Conservation (phyloP, 1,140 invertebrate species). For the Steinernema khuongi region DNA sequence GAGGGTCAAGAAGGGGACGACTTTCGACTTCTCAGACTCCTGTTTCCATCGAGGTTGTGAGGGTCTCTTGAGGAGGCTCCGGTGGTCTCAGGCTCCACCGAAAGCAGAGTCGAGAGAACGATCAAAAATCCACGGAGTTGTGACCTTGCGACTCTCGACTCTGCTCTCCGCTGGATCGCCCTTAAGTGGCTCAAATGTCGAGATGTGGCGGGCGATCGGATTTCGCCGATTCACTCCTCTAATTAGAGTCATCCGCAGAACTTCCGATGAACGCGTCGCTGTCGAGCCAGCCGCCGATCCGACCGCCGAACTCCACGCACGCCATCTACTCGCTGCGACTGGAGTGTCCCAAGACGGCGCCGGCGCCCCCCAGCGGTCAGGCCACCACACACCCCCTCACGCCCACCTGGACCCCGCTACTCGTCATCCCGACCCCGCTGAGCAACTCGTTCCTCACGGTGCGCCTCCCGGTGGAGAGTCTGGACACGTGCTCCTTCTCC, state of each 20-base stretch:
- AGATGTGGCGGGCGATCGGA: neutral
- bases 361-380: neutral
- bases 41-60: no score
- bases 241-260: constrained; percentile 24
- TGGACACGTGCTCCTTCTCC: neutral
- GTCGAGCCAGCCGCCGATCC: constrained; percentile 22
- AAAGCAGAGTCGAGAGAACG: neutral
- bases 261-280: constrained; percentile 42
- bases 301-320: constrained; percentile 9
- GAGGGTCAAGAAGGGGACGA: no score
- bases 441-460: constrained; percentile 47
- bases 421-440: constrained; percentile 38
- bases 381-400: constrained; percentile 16
- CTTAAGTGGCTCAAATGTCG: constrained; percentile 8
- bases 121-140: no score
- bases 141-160: no score
- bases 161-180: neutral
- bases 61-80: constrained; percentile 22
- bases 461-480: constrained; percentile 23
- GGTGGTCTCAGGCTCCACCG: neutral
- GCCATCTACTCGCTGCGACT: constrained; percentile 21
- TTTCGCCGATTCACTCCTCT: constrained; percentile 20
- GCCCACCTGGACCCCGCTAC: constrained; percentile 36
- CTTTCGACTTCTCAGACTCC: no score
- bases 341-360: constrained; percentile 1